Evolutionary conservation across 2,113 vertebrate species (phyloP), one percentile per base, ranked within the genome.

Genomic region (Eudyptes chrysolophus): DNA sequence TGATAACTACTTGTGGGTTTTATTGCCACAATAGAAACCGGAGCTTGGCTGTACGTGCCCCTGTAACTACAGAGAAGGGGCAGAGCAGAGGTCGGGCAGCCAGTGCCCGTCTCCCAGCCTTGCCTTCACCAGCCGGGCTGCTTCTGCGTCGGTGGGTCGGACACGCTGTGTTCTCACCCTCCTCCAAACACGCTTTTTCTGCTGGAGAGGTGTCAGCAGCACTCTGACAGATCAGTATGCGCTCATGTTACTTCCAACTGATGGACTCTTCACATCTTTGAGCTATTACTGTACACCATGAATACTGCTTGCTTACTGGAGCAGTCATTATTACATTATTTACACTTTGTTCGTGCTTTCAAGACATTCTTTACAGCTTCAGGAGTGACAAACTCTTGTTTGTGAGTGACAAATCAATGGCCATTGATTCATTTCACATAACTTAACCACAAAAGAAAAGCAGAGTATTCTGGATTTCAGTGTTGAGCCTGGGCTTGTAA

Each of bases 221-320:
- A 1, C 77, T 52, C 64, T 0, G 36, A 25, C 29, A 4, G 58
- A 42, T 4, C 74, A 1, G 7, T 11, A 27, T 1, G 0, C 1
- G 55, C 25, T 70, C 30, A 4, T 8, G n/a, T 24, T 38, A 25
- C 10, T 64, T 78, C 42, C 60, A 54, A 3, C 16, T 18, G 13
- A 49, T 4, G 46, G 72, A 30, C 54, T 61, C 44, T 10, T 20
- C 2, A 5, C 68, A 13, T 6, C 49, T 30, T 48, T 1, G 46
- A 32, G 87, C 80, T 42, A 2, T 16, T 24, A 5, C 60, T 3
- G 13, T 22, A 61, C 5, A 1, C 40, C 26, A 9, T 0, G 0
- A 19, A 16, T 7, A 2, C 1, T 4, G 57, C 29, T 27, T 1
- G 7, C 49, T n/a, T 40, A 18, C 32, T 9, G 44, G 30, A 77